Conservation (phyloP, 2,113 vertebrate genomes). For the Donacobius atricapilla region DNA sequence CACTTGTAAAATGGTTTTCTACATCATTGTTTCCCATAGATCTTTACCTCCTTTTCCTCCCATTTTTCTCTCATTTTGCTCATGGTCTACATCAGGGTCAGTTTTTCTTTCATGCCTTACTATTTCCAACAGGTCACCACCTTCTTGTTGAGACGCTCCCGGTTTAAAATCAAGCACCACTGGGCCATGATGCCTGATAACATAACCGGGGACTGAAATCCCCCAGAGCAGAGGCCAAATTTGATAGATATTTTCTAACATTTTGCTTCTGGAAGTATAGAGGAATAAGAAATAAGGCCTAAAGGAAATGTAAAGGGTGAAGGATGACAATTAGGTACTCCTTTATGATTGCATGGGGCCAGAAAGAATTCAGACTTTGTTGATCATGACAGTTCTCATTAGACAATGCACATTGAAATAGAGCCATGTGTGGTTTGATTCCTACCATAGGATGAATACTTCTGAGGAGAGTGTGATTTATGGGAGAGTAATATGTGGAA, state of each 20-base stretch:
- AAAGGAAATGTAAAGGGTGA: background rate
- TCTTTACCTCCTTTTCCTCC: background rate
- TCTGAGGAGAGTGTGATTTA: background rate
- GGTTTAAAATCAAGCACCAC: background rate
- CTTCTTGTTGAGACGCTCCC: background rate
- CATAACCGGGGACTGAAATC: background rate
- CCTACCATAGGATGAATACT: background rate
- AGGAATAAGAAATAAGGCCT: background rate
- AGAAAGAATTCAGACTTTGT: background rate
- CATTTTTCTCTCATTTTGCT: background rate
- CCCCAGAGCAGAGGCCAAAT: background rate
- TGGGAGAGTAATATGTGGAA: background rate
- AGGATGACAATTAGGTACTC: background rate
- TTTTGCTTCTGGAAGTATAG: background rate
- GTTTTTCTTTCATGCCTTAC: background rate
- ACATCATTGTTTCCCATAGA: background rate
- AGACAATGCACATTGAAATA: background rate
- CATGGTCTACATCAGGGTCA: background rate
- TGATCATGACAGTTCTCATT: background rate
- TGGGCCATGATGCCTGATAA: background rate
- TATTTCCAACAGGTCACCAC: background rate
- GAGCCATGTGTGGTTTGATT: background rate
- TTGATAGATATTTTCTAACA: background rate
- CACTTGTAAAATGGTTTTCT: background rate
- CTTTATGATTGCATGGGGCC: background rate